Evolutionary conservation across 35 echinoderm and acorn worm genomes (phyloP), one percentile per base, ranked within the genome.

Genomic region (Heliocidaris tuberculata): DNA sequence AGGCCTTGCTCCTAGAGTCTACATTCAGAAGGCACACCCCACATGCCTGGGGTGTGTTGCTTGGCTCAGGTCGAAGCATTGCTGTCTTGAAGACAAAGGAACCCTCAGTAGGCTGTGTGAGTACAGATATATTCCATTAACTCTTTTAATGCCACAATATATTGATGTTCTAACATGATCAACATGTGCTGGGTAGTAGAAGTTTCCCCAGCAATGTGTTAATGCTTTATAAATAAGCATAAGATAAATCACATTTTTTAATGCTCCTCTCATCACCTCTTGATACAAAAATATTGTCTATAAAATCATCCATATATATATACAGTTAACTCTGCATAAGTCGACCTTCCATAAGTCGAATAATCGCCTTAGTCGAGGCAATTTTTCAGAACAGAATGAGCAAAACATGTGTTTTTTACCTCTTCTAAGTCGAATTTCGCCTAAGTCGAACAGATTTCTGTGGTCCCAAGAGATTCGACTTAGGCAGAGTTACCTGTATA

Each of bases 21-120:
- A 99, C 98, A 88, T 96, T 99, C 27, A 99, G 94, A 85, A 99
- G 94, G 88, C 98, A 99, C 9, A 99, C 98, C 7, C 98, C 98
- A 56, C 98, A 99, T 9, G 98, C 98, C 29, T 94, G 96, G 88
- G 96, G 95, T 1, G 88, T 96, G 94, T 99, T 99, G 31, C 95
- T 96, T 16, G 98, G 98, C 59, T 99, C 98, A 13, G 98, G 97
- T 92, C 95, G 87, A 13, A 99, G 95, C 49, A 96, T 92, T 9
- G 98, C 98, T 30, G 92, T 97, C 71, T 96, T 97, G 92, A 99
- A 99, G 17, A 99, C 95, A 59, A 99, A 99, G 7, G 97, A 97
- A 48, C 97, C 95, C 32, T 97, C 95, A 48, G 95, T 96, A 50
- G 97, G 94, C 97, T 99, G 85, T 27, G 65, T 78, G 65, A n/a